Percentiles rank a stretch among this genome's conserved stretches.
phyloP scores from a whole-genome alignment of 2,888 invertebrate species.

The Germaria angustata region DNA sequence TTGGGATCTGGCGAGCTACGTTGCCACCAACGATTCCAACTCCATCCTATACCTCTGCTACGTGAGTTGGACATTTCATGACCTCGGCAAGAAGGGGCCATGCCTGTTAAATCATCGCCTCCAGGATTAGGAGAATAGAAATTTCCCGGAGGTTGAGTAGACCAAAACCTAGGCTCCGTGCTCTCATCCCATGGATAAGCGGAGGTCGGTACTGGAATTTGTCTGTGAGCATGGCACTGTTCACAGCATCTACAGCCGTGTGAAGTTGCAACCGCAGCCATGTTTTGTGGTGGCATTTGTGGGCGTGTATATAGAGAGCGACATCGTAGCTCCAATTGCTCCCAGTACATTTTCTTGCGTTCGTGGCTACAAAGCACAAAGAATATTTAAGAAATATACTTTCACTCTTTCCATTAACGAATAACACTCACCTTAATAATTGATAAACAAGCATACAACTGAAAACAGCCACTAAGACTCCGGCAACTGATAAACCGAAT shows the following conservation, averaged over 20 bases:
- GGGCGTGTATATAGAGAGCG: constrained; percentile 85
- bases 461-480: constrained; percentile 94
- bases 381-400: background rate
- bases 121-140: constrained; percentile 92
- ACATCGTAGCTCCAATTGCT: constrained; percentile 91
- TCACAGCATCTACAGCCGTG: constrained; percentile 86
- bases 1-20: constrained; percentile 81
- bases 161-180: constrained; percentile 81
- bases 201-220: constrained; percentile 81
- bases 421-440: constrained; percentile 84
- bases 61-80: constrained; percentile 70
- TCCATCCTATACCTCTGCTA: constrained; percentile 81
- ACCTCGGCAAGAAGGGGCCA: constrained; percentile 74
- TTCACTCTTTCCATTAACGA: background rate
- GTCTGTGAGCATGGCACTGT: constrained; percentile 83
- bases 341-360: constrained; percentile 97
- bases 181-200: constrained; percentile 83
- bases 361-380: constrained; percentile 85
- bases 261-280: constrained; percentile 77
- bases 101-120: constrained; percentile 77
- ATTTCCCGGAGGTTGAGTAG: constrained; percentile 84
- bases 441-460: constrained; percentile 96
- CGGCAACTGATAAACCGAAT: constrained; percentile 94
- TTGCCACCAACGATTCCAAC: constrained; percentile 88
- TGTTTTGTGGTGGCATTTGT: constrained; percentile 75